These are phyloP conservation scores for Pyralis farinalis DNA, from an alignment of 2,888 invertebrate genomes.

Conservation along the genomic window DNA sequence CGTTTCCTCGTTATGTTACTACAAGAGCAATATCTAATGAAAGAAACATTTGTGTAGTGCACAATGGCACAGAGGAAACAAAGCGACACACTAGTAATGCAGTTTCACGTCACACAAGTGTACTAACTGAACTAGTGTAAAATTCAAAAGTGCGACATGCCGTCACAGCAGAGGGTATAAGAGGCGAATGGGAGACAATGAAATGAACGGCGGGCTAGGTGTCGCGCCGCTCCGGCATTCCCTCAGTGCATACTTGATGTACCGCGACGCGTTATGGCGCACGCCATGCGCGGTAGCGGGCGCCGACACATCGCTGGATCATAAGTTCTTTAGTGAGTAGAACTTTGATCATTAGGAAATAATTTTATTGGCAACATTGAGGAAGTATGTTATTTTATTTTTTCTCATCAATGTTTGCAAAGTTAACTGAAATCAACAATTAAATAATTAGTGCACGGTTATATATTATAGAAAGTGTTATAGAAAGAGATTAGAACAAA, in stretches of 20 bases:
- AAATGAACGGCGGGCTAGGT: slow-evolving; percentile 69
- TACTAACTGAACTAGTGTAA: slow-evolving; percentile 27
- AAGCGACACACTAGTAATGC: neutral
- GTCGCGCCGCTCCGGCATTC: slow-evolving; percentile 70
- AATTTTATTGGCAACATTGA: no score
- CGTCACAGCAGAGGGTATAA: slow-evolving; percentile 24
- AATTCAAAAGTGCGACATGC: slow-evolving; percentile 31
- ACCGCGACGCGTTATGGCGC: slow-evolving; percentile 33
- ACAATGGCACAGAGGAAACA: neutral
- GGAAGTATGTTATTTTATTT: no score
- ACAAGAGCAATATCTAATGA: neutral
- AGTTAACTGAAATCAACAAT: no score
- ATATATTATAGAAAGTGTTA: no score
- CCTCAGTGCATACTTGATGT: slow-evolving; percentile 78
- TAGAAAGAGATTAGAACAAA: no score
- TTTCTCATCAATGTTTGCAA: no score
- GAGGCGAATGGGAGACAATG: slow-evolving; percentile 67
- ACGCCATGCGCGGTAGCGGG: slow-evolving; percentile 27
- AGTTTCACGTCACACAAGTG: slow-evolving; percentile 5
- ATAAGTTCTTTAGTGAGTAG: no score
- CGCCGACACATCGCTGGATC: no score
- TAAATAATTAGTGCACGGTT: no score
- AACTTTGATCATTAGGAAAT: no score
- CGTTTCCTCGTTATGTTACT: no score
- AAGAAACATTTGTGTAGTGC: neutral